Base-by-base conservation (phyloP, 53 echinoderm and acorn worm genomes). In the Echinarachnius parma region DNA sequence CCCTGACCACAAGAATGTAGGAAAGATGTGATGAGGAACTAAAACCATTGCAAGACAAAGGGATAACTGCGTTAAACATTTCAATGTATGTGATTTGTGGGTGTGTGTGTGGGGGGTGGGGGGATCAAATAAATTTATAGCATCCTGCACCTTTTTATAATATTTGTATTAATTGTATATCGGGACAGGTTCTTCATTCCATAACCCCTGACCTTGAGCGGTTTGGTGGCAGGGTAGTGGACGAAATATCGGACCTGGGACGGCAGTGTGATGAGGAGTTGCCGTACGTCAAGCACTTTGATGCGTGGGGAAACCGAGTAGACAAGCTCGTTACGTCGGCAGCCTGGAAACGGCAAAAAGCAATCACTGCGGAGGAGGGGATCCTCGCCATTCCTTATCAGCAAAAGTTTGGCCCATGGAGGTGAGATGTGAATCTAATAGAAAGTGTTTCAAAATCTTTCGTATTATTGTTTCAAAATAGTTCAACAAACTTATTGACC, bases 271-370 rank as follows among this genome's bases (percentile, higher is more conserved):
- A 90, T 23, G 34, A 52, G 61, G 78, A 86, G 49, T 79, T 75
- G 15, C 90, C 90, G 13, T 71, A 35, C 14, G 49, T 70, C 22
- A 16, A 70, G 23, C 64, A 80, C 21, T 86, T 78, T 66, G 90
- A 90, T 66, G 86, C 90, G 5, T 90, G 90, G 90, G 90, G 90
- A 20, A 85, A 82, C 47, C 61, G 86, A 63, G 79, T 78, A 9
- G 90, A 90, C 62, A 54, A 76, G 28, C 61, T 90, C 16, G 59
- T 78, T 25, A 90, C 90, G 11, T 78, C 72, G 59, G 45, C 64
- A 31, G 90, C 90, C 47, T 90, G 90, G 90, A 90, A 90, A 57
- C 74, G 50, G 49, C 85, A 85, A 53, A 86, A 90, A 50, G 53
- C 21, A 4, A 82, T 90, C 15, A 46, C 86, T n/a, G 90, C 90